Conservation (phyloP, 2,113 vertebrate species). For the Clarias batrachus region DNA sequence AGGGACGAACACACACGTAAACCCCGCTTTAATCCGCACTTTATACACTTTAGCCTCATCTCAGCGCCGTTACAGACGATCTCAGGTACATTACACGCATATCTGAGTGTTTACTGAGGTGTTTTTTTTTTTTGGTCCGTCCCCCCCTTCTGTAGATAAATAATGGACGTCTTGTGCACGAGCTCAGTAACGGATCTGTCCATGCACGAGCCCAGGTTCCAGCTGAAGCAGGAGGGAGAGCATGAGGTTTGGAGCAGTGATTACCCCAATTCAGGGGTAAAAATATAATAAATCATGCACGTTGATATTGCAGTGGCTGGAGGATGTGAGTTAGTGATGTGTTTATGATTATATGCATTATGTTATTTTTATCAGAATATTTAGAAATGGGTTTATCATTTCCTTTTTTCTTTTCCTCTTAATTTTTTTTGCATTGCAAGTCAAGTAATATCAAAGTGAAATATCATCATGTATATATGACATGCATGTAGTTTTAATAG, state of each 20-base stretch:
- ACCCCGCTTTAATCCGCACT: background rate
- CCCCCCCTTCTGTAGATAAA: background rate
- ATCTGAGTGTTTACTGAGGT: background rate
- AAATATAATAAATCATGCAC: background rate
- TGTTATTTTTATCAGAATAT: background rate
- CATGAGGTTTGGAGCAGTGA: background rate
- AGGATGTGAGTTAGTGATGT: background rate
- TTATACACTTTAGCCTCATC: background rate
- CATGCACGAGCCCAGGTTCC: background rate
- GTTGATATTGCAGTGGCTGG: background rate
- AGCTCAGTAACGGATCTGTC: constrained; percentile 21
- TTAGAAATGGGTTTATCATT: background rate
- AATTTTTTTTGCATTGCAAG: background rate
- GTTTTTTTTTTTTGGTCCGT: background rate
- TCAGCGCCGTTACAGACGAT: no score
- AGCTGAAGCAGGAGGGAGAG: background rate
- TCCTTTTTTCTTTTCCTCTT: background rate
- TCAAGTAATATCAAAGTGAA: background rate
- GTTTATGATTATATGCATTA: background rate
- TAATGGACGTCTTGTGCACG: constrained; percentile 4
- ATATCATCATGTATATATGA: background rate
- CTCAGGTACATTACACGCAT: background rate
- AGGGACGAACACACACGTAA: background rate
- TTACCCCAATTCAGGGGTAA: background rate
- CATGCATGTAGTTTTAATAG: no score